Evolutionary conservation across 2,113 vertebrate genomes (phyloP), one percentile per base, ranked within the genome.

Genomic region (Miniopterus natalensis): DNA sequence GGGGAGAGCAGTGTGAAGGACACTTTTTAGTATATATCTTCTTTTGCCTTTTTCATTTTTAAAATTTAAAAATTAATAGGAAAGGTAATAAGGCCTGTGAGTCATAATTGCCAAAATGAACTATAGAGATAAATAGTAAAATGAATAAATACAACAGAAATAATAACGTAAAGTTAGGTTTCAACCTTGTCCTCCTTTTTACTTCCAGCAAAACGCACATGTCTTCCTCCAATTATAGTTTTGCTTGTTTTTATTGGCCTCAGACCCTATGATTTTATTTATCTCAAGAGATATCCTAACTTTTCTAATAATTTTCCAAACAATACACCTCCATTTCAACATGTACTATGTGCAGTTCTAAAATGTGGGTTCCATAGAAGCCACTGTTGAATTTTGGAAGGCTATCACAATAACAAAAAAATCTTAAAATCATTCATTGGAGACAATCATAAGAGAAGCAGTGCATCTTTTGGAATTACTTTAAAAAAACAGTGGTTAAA

Each of bases 271-370:
- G 40, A 31, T 42, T 74, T 79, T 31, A 84, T 94, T 71, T 78
- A 51, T 53, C 14, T 86, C 65, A 49, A 88, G 29, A 75, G 2
- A 15, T 42, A 3, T 53, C 42, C 51, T 68, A 73, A 92, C 1
- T 8, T 65, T 80, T 78, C 45, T 31, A 91, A 59, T n/a, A 88
- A 75, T 85, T 94, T 95, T 61, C 27, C 13, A 77, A 63, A 80
- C 25, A 87, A 36, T 70, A 31, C 29, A 88, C 31, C 36, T 83
- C 77, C 88, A 29, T 53, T 77, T 90, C 31, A 87, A 55, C 12
- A 68, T 47, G 27, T 40, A 10, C n/a, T 84, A 36, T 4, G 7
- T 20, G 2, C 14, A 80, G 5, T 95, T 92, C 74, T 74, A 89
- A 15, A 83, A 89, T 6, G n/a, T 21, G 14, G 29, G 13, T 84